A percentile compares a stretch with the other conserved stretches of the same genome.
Conservation (phyloP, 1,140 invertebrate genomes). For the Eulimnadia texana region DNA sequence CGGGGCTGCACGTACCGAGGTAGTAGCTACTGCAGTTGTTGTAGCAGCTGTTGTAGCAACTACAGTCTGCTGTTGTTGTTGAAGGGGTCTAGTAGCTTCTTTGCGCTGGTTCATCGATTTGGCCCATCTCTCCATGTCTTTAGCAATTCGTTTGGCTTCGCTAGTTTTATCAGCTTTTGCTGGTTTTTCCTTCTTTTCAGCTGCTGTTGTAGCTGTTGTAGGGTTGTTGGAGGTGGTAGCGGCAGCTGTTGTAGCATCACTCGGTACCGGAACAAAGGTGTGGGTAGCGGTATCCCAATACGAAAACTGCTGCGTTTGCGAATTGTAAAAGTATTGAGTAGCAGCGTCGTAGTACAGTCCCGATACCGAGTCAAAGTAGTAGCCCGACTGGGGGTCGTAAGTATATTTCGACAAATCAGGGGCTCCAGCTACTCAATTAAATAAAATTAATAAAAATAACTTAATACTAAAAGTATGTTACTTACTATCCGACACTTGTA, state of each 20-base stretch:
- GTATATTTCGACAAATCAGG: constrained; percentile 85
- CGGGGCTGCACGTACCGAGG: constrained; percentile 70
- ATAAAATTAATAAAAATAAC: not conserved
- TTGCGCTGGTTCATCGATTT: constrained; percentile 95
- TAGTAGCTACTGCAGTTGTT: constrained; percentile 70
- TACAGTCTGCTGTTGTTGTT: constrained; percentile 8
- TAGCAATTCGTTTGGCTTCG: constrained; percentile 8
- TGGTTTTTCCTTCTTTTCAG: constrained; percentile 30
- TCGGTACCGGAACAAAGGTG: constrained; percentile 57
- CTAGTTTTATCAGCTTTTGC: constrained; percentile 49
- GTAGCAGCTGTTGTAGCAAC: constrained; percentile 28
- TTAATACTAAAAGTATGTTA: not conserved
- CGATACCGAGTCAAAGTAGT: constrained; percentile 87
- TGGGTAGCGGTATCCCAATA: constrained; percentile 81
- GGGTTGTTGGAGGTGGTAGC: constrained; percentile 3
- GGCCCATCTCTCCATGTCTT: constrained; percentile 90
- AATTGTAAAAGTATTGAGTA: constrained; percentile 88
- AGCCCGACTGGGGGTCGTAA: constrained; percentile 89
- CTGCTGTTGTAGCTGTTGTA: constrained; percentile 7
- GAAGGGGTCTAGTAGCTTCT: constrained; percentile 52
- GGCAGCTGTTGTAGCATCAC: constrained; percentile 9
- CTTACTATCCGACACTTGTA: too few species aligned
- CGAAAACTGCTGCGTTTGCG: constrained; percentile 73
- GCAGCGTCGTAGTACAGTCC: constrained; percentile 90
- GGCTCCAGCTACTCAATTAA: constrained; percentile 35